Conservation (phyloP, 2,797 vertebrate species). For the Xenentodon cancila region DNA sequence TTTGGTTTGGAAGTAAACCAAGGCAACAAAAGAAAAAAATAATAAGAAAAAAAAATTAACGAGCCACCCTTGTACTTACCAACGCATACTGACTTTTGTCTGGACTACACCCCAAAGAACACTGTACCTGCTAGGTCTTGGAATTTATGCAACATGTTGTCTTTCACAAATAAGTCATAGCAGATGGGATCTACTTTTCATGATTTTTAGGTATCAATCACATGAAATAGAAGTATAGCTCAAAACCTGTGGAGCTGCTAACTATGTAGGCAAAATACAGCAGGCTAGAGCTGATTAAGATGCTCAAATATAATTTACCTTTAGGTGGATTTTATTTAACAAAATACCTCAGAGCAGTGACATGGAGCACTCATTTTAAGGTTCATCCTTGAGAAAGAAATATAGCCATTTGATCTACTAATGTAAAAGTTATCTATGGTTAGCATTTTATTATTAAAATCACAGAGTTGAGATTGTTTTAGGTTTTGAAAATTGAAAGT, state of each 20-base stretch:
- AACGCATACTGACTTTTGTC: slow-evolving; percentile 14
- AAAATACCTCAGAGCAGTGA: too few relatives aligned
- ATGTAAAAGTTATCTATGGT: too few relatives aligned
- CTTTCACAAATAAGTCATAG: slow-evolving; percentile 7
- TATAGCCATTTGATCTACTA: too few relatives aligned
- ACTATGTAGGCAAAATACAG: slow-evolving; percentile 4
- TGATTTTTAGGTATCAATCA: slow-evolving; percentile 5
- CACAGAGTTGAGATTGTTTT: too few relatives aligned
- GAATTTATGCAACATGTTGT: slow-evolving; percentile 19
- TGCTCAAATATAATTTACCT: too few relatives aligned
- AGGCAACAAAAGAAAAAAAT: slow-evolving; percentile 10
- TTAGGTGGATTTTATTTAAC: too few relatives aligned
- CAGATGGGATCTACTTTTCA: neutral
- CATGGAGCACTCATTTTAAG: too few relatives aligned
- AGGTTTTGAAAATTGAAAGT: too few relatives aligned
- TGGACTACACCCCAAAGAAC: slow-evolving; percentile 20
- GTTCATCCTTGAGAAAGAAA: too few relatives aligned
- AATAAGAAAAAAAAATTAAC: slow-evolving; percentile 11
- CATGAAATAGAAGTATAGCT: neutral
- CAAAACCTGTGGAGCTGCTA: neutral
- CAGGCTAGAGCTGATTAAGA: neutral
- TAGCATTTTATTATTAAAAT: too few relatives aligned
- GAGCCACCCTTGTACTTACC: slow-evolving; percentile 12
- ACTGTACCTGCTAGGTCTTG: slow-evolving; percentile 3
- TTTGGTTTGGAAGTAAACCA: slow-evolving; percentile 24